phyloP scores from a whole-genome alignment of 2,113 vertebrate genomes.

The Anas platyrhynchos region DNA sequence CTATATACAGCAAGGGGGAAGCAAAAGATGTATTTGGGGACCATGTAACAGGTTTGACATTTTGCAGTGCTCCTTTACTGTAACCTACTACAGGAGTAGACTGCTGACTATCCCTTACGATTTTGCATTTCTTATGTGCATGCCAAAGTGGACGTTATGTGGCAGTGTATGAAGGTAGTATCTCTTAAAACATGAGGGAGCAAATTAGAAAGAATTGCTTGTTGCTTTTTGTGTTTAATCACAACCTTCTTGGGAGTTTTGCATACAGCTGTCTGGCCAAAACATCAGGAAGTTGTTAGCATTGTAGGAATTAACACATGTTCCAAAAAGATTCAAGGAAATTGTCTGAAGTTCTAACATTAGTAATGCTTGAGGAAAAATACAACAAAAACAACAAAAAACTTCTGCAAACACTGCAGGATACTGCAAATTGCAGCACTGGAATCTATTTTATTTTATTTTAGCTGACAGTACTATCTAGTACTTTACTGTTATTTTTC shows the following conservation, averaged over 20 bases:
- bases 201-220: background rate
- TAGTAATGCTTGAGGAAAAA: background rate
- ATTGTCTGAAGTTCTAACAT: background rate
- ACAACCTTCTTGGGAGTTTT: background rate
- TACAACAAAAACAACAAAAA: background rate
- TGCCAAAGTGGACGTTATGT: background rate
- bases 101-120: background rate
- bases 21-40: background rate
- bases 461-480: constrained; percentile 16
- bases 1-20: background rate
- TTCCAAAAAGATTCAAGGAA: background rate
- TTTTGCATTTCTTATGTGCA: background rate
- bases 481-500: constrained; percentile 3
- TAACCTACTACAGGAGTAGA: background rate
- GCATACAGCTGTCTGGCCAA: background rate
- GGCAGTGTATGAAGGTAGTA: background rate
- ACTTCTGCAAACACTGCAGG: constrained; percentile 16
- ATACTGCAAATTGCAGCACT: constrained; percentile 21
- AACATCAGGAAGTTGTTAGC: background rate
- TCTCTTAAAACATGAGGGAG: background rate
- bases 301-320: background rate
- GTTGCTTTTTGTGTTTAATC: background rate
- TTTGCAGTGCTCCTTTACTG: background rate
- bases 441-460: constrained; percentile 29
- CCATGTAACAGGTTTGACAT: background rate